A percentile compares a stretch with the other conserved stretches of the same genome.
Evolutionary conservation across 2,113 vertebrate species (phyloP).

Genomic region (Micronycteris hirsuta): DNA sequence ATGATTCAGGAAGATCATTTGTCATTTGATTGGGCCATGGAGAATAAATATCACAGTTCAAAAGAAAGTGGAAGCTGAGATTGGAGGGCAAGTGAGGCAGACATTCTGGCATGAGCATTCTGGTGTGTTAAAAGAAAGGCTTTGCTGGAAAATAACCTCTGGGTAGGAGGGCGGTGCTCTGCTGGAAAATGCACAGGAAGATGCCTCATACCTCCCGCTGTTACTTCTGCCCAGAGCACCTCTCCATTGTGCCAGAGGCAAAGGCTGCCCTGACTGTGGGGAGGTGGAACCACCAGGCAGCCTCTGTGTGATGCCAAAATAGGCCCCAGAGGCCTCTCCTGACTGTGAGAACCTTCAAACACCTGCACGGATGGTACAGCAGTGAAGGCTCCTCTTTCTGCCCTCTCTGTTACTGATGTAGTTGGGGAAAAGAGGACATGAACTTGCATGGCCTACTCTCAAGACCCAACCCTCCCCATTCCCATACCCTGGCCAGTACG

Average conservation of each 20-base stretch:
- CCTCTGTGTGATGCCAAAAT: background rate
- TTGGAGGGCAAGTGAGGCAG: background rate
- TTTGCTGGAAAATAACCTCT: background rate
- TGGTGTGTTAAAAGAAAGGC: background rate
- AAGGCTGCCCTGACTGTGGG: background rate
- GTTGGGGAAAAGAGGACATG: background rate
- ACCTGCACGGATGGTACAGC: background rate
- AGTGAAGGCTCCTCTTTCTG: background rate
- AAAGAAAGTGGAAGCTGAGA: background rate
- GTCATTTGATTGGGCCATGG: background rate
- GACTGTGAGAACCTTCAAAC: background rate
- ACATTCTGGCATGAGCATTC: rapidly evolving
- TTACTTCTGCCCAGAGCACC: background rate
- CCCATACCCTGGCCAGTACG: no score
- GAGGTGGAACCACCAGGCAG: background rate
- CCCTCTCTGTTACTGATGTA: background rate
- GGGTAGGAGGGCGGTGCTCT: background rate
- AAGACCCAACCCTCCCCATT: background rate
- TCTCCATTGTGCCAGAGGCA: background rate
- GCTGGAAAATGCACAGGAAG: background rate
- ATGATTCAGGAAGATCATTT: background rate
- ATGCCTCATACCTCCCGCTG: background rate
- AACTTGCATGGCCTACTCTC: no score
- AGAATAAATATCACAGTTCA: background rate
- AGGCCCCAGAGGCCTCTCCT: background rate